Evolutionary conservation across 2,797 vertebrate species (phyloP).

Genomic region (Siniperca undulata): DNA sequence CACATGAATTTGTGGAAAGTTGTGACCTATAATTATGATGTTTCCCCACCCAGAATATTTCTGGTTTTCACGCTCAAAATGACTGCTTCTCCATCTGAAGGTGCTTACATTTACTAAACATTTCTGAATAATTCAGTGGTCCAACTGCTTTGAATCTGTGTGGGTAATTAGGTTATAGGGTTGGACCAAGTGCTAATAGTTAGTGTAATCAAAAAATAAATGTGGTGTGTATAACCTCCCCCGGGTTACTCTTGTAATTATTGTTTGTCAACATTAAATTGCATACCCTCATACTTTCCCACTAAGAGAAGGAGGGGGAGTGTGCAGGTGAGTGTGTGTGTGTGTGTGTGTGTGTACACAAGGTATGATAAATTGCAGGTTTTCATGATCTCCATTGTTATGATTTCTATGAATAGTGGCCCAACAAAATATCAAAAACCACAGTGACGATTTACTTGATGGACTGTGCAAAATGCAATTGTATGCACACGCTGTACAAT

Average conservation of each 20-base stretch:
- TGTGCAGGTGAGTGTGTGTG: conserved; percentile 3
- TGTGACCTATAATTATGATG: conserved; percentile 39
- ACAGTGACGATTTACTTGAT: conserved; percentile 47
- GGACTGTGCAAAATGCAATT: conserved; percentile 39
- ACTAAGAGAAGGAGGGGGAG: not conserved
- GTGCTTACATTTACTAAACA: conserved; percentile 25
- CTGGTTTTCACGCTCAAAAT: conserved; percentile 25
- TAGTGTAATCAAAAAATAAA: conserved; percentile 54
- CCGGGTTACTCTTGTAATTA: conserved; percentile 26
- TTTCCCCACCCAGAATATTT: conserved; percentile 24
- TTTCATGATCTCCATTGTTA: conserved; percentile 41
- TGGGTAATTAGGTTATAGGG: conserved; percentile 37
- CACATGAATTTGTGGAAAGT: not conserved
- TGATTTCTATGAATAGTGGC: conserved; percentile 31
- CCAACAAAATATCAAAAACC: conserved; percentile 33
- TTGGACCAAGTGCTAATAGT: conserved; percentile 38
- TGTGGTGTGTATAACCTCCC: conserved; percentile 34
- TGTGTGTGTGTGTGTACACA: not conserved
- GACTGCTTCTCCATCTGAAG: conserved; percentile 19
- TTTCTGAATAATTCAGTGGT: conserved; percentile 49
- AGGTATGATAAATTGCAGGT: conserved; percentile 56
- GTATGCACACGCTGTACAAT: not conserved
- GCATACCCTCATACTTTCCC: conserved; percentile 1
- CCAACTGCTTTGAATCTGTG: conserved; percentile 15
- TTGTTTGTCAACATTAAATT: conserved; percentile 53